Conservation (phyloP, 2,888 invertebrate genomes). For the Uloborus plumipes region DNA sequence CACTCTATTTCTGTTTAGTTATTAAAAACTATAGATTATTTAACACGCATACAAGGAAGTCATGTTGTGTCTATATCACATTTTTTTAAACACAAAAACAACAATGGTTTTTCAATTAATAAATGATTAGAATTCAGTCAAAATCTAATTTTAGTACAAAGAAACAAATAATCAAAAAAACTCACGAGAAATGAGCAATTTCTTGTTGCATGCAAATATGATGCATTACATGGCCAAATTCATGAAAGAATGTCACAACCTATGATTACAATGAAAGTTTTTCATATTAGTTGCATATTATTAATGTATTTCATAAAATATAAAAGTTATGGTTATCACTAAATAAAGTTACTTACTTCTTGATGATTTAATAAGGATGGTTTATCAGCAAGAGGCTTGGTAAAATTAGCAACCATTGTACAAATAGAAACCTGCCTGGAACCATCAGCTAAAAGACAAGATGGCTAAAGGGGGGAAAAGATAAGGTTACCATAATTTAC, state of each 20-base stretch:
- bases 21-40: no score
- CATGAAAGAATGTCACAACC: slow-evolving; percentile 75
- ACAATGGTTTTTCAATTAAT: no score
- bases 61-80: no score
- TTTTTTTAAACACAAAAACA: no score
- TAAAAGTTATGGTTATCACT: neutral
- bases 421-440: slow-evolving; percentile 71
- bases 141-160: no score
- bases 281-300: no score
- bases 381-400: slow-evolving; percentile 72
- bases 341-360: slow-evolving; percentile 69
- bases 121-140: no score
- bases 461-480: slow-evolving; percentile 68
- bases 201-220: slow-evolving; percentile 73
- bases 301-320: neutral
- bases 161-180: neutral
- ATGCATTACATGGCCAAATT: slow-evolving; percentile 76
- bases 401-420: slow-evolving; percentile 75
- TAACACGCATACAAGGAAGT: no score
- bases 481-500: no score
- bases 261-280: slow-evolving; percentile 63
- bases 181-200: slow-evolving; percentile 72
- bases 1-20: no score
- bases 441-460: slow-evolving; percentile 69
- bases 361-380: slow-evolving; percentile 74